A percentile compares a stretch with the other conserved stretches of the same genome.
Evolutionary conservation across 2,113 vertebrate genomes (phyloP).

Genomic region (Junco hyemalis): DNA sequence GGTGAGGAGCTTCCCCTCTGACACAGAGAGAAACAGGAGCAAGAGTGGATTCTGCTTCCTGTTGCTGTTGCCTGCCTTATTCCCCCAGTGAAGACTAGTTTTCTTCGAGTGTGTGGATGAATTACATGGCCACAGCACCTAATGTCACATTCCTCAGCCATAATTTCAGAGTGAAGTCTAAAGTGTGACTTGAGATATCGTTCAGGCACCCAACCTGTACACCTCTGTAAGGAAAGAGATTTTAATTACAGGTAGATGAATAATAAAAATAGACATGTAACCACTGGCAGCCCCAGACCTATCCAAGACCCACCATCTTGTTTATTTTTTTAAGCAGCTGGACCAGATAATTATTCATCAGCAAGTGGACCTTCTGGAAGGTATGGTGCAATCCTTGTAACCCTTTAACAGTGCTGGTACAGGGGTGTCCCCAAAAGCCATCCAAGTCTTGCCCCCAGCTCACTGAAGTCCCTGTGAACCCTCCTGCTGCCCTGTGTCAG

Average conservation of each 20-base stretch:
- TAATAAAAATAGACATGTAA: background rate
- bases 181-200: background rate
- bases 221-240: background rate
- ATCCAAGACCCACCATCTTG: background rate
- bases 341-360: constrained; percentile 96
- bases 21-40: background rate
- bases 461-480: background rate
- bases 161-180: background rate
- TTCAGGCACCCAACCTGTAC: background rate
- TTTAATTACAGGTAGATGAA: background rate
- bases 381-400: constrained; percentile 64
- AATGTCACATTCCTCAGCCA: background rate
- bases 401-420: background rate
- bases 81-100: background rate
- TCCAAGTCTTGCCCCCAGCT: background rate
- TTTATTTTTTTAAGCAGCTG: constrained; percentile 76
- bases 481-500: background rate
- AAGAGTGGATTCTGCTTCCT: background rate
- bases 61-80: background rate
- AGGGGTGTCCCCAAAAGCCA: background rate
- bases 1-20: background rate
- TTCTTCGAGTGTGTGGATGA: fast-evolving
- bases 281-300: background rate
- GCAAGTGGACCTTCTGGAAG: constrained; percentile 93
- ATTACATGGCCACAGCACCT: background rate